phyloP scores from a whole-genome alignment of 2,888 invertebrate species.

The Dysmachus trigonus region DNA sequence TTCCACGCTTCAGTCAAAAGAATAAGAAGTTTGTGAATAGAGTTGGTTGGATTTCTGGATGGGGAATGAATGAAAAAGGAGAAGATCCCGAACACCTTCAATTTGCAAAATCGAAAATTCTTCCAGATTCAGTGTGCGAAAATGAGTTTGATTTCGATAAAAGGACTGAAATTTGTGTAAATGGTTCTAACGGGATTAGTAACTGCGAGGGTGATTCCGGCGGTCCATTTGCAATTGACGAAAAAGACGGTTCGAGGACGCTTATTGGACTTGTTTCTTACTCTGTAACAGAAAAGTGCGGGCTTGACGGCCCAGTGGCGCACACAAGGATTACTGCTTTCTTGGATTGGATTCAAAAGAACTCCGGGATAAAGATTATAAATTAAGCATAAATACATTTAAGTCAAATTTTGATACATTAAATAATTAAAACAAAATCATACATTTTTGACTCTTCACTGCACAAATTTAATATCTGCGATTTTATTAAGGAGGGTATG shows the following conservation, averaged over 20 bases:
- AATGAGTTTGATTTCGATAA: not conserved
- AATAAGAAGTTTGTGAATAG: not conserved
- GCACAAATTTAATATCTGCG: too few relatives aligned
- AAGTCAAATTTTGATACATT: too few relatives aligned
- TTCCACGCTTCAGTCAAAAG: not conserved
- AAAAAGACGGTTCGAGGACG: not conserved
- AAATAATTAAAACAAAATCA: too few relatives aligned
- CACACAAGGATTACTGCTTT: not conserved
- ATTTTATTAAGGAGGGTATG: too few relatives aligned
- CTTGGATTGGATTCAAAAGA: not conserved
- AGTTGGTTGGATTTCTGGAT: not conserved
- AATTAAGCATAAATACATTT: not conserved
- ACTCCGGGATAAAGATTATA: not conserved
- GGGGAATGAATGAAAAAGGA: not conserved
- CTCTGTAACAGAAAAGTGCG: not conserved
- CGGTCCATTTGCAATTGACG: not conserved
- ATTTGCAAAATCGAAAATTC: not conserved
- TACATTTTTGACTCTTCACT: too few relatives aligned
- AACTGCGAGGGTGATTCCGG: not conserved
- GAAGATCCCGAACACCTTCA: not conserved
- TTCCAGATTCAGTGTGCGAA: not conserved
- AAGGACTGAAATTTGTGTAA: not conserved
- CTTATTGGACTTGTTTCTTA: not conserved
- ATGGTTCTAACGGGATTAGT: not conserved
- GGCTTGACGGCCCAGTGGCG: not conserved